Conservation (phyloP, 2,113 vertebrate species). For the Peromyscus californicus region DNA sequence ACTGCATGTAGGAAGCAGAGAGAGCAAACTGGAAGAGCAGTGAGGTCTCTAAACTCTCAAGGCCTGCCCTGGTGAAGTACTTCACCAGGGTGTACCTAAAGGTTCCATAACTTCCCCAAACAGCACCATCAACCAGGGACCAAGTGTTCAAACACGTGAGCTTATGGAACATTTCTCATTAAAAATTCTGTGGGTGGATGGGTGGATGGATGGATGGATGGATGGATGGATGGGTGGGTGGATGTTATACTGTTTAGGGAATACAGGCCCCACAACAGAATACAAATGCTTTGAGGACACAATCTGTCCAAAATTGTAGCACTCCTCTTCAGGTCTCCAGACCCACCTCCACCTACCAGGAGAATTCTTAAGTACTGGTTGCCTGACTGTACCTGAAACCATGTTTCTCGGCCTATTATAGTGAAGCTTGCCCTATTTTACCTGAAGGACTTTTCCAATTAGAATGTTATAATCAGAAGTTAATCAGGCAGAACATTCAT, state of each 20-base stretch:
- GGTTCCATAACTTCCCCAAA: neutral
- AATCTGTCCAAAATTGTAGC: neutral
- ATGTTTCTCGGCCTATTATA: conserved; percentile 19
- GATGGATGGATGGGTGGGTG: neutral
- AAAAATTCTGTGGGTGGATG: neutral
- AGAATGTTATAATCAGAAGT: conserved; percentile 78
- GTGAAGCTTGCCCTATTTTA: conserved; percentile 71
- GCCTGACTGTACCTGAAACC: conserved; percentile 32
- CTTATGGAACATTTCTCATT: no score
- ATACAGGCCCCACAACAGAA: neutral
- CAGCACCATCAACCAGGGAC: neutral
- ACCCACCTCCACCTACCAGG: neutral
- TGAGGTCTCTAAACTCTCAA: neutral
- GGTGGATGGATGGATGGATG: neutral
- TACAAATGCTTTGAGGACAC: neutral
- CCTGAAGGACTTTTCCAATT: conserved; percentile 83
- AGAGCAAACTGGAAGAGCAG: neutral
- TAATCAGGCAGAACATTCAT: conserved; percentile 82
- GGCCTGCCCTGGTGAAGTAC: neutral
- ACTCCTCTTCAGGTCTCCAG: neutral
- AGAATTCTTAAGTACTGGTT: neutral
- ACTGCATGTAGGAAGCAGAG: neutral
- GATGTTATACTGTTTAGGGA: neutral
- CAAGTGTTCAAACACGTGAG: neutral
- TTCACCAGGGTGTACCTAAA: no score